Base-by-base conservation (phyloP, 1,140 invertebrate species). In the Cotesia typhae region DNA sequence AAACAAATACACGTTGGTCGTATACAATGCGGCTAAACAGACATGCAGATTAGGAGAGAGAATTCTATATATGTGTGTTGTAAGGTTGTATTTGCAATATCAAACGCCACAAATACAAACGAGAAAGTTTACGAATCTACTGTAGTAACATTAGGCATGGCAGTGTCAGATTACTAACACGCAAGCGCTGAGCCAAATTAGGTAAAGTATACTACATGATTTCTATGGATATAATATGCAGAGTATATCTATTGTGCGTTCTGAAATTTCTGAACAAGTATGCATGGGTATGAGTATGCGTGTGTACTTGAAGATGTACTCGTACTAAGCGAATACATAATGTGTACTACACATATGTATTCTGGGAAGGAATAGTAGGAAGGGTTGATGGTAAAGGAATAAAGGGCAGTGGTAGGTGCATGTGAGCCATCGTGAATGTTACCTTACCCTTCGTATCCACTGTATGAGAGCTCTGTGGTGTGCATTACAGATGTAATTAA, bases 401-500 rank as follows among this genome's bases (percentile, higher is more conserved):
- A 41, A 3, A 59, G 38, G 38, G 12, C 12, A 20, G 66, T 9
- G 4, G 71, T 66, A 60, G 38, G 64, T 61, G 41, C 51, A 14
- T 57, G 35, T 61, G 67, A 51, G 53, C n/a, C 61, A 57, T 67
- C 51, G 41, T 20, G 67, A 72, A 69, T 52, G n/a, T 73, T 51
- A 12, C 70, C 36, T 66, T 53, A 57, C 70, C 60, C 72, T 69
- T 70, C 69, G 28, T 67, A 72, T 67, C 55, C 70, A 71, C 70
- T 67, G 52, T 55, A 38, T 41, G 76, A 70, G 67, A 77, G 79
- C 78, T 81, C 77, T 82, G 83, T 78, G 82, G 83, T 80, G 81
- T 84, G 82, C 80, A 84, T 85, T 86, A 84, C 83, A 85, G 83
- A 86, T 85, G 84, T 84, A 85, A 86, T 86, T 85, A 86, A 86